Evolutionary conservation across 2,888 invertebrate genomes (phyloP).

Genomic region (Tachina fera): DNA sequence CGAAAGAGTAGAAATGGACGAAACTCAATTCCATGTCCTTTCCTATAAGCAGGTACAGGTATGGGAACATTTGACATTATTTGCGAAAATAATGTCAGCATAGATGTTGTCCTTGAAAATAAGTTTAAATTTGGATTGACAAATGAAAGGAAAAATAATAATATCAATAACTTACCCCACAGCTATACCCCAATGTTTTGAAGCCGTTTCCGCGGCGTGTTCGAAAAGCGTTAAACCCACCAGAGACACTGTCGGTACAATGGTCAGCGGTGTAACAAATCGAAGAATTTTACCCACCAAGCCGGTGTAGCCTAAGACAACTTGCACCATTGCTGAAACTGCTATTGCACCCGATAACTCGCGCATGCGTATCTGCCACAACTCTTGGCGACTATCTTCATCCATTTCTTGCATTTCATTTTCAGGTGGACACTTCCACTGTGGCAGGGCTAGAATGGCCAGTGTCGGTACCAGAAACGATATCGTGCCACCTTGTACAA

Average conservation of each 20-base stretch:
- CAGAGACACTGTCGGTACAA: slow-evolving; percentile 92
- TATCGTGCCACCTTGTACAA: slow-evolving; percentile 91
- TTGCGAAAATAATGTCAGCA: slow-evolving; percentile 91
- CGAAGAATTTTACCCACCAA: slow-evolving; percentile 89
- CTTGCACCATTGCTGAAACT: slow-evolving; percentile 89
- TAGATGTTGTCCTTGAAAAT: slow-evolving; percentile 87
- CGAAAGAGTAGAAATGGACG: slow-evolving; percentile 89
- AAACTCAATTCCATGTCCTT: slow-evolving; percentile 84
- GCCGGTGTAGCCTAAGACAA: slow-evolving; percentile 89
- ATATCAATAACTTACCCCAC: slow-evolving; percentile 85
- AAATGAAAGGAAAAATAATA: background rate
- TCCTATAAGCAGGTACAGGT: slow-evolving; percentile 86
- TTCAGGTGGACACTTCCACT: slow-evolving; percentile 88
- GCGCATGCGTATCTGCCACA: slow-evolving; percentile 91
- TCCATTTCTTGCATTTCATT: slow-evolving; percentile 85
- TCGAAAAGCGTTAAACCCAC: slow-evolving; percentile 93
- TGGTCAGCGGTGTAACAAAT: slow-evolving; percentile 92
- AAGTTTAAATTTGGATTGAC: background rate
- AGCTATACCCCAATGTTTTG: slow-evolving; percentile 93
- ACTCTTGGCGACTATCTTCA: slow-evolving; percentile 84
- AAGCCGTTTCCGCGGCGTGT: slow-evolving; percentile 91
- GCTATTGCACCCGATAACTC: slow-evolving; percentile 93
- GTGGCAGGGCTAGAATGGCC: slow-evolving; percentile 88
- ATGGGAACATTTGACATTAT: slow-evolving; percentile 87
- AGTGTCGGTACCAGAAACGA: slow-evolving; percentile 91